Evolutionary conservation across 2,888 invertebrate genomes (phyloP).

Genomic region (Dastarcus helophoroides): DNA sequence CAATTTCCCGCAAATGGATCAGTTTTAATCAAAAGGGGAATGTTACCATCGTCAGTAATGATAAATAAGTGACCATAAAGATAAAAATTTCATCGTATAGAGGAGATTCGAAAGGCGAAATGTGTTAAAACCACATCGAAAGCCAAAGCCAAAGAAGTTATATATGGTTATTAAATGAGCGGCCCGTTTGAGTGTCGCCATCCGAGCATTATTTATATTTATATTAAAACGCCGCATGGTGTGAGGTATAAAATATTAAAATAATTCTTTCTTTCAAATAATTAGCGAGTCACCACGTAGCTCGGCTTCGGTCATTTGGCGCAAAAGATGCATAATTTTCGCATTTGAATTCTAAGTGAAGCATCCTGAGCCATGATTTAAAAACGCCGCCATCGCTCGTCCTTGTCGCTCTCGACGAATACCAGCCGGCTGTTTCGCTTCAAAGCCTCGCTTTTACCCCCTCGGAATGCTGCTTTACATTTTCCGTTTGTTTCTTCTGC

Average conservation of each 20-base stretch:
- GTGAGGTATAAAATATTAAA: conserved; percentile 31
- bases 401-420: too few relatives aligned
- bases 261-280: conserved; percentile 27
- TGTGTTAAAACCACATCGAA: conserved; percentile 1
- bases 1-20: not conserved
- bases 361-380: conserved; percentile 23
- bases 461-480: not conserved
- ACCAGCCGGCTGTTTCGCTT: too few relatives aligned
- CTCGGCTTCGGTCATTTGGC: conserved; percentile 26
- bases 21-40: not conserved
- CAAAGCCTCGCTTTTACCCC: too few relatives aligned
- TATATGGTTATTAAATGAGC: conserved; percentile 9
- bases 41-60: not conserved
- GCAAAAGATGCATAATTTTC: conserved; percentile 33
- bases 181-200: conserved; percentile 15
- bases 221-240: conserved; percentile 24
- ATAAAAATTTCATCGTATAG: not conserved
- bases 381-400: conserved; percentile 10
- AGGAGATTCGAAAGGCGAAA: not conserved
- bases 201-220: conserved; percentile 21
- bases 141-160: not conserved
- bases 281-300: conserved; percentile 30
- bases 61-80: not conserved
- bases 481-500: too few relatives aligned
- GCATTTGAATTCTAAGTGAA: conserved; percentile 32